Evolutionary conservation across 2,888 invertebrate genomes (phyloP), one percentile per base, ranked within the genome.

Genomic region (Macrosiphum euphorbiae): DNA sequence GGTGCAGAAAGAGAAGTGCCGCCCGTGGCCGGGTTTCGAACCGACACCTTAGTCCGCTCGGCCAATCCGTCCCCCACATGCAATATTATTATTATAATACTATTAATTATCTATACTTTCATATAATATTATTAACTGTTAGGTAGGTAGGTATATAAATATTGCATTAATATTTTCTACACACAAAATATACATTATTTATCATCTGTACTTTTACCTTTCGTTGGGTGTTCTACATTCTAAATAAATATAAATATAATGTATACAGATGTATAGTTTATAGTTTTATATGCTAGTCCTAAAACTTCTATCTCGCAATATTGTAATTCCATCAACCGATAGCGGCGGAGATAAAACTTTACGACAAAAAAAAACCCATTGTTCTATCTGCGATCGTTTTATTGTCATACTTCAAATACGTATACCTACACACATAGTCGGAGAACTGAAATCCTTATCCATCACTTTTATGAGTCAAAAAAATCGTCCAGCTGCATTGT

Each of bases 291-390:
- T 78, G 7, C 16, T 35, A 20, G 35, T 78, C 8, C 35, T 78
- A 78, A 35, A 35, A 78, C 35, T 35, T 78, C 7, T 78, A 41
- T 44, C 8, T 44, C 44, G 3, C 20, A n/a, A 67, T 47, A 61
- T 90, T 61, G 61, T 90, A 67, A 90, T 47, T 90, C n/a, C 47
- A 47, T 67, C 44, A 90, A n/a, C n/a, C 89, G 4, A 90, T 90
- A 90, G 47, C 10, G 3, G 20, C 16, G 44, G 20, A n/a, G n/a
- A 61, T 90, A 61, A 61, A 61, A 67, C 10, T 90, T 90, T 61
- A 89, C 44, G 61, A 89, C 61, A 61, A 90, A 90, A 61, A n/a
- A 7, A 44, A 26, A 3, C 13, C 28, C 41, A 67, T 90, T 90
- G 89, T 61, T 61, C 44, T 61, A 61, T 61, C n/a, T 90, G 20